Conservation (phyloP, 2,888 invertebrate genomes). For the Stegana nigrithorax region DNA sequence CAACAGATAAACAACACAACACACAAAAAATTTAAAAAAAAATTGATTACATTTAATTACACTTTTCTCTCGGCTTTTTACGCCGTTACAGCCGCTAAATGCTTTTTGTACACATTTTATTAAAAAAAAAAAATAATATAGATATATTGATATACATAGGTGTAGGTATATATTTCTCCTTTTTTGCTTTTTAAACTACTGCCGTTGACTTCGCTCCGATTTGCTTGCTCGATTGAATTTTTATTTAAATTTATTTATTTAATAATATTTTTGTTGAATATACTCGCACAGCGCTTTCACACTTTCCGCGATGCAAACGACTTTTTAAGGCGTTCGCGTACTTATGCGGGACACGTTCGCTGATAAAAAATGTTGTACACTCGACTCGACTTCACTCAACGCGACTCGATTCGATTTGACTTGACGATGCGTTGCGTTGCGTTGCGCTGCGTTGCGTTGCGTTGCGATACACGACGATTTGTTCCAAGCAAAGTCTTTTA, state of each 20-base stretch:
- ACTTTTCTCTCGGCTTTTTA: not conserved
- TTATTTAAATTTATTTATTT: not conserved
- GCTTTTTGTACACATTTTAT: too few species aligned
- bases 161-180: not conserved
- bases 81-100: not conserved
- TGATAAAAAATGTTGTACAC: constrained; percentile 26
- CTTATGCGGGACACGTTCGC: constrained; percentile 44
- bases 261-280: not conserved
- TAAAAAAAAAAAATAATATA: not conserved
- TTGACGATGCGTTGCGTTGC: too few species aligned
- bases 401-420: not conserved
- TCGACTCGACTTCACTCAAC: constrained; percentile 8
- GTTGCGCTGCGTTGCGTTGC: too few species aligned
- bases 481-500: too few species aligned
- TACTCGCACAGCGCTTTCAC: constrained; percentile 33
- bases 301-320: constrained; percentile 56
- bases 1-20: not conserved
- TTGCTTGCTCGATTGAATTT: not conserved
- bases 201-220: not conserved
- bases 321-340: constrained; percentile 56
- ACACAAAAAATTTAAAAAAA: not conserved
- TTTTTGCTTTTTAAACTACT: not conserved
- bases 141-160: not conserved
- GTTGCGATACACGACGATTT: too few species aligned
- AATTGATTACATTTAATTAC: not conserved